Base-by-base conservation (phyloP, 2,113 vertebrate species). In the Daphoenositta chrysoptera region DNA sequence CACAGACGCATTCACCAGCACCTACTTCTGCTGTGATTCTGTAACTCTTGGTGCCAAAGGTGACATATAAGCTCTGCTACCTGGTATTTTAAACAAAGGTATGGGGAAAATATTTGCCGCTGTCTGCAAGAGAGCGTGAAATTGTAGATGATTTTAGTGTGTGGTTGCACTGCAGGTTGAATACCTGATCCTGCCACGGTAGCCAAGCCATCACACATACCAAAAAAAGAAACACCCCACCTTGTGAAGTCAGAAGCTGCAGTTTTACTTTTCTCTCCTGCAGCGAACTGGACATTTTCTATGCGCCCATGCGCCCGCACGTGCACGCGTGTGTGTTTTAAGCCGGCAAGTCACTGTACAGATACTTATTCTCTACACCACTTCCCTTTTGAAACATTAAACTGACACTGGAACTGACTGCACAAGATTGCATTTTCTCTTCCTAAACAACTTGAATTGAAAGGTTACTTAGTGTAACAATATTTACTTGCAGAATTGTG, bases 401-500 rank as follows among this genome's bases (percentile, higher is more conserved):
- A 98, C 98, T 98, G 98, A 98, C 98, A 98, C 98, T 98, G 97
- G 97, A 98, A 98, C 98, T 98, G 98, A 98, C 98, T 98, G 98
- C 98, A 98, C 98, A 98, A 98, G 98, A 98, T 98, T 98, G 98
- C 98, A 98, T 98, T 98, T 98, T 98, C 98, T 98, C 98, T 98
- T 98, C 98, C 98, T 98, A 98, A 98, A 98, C 98, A 98, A 98
- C 98, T 98, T 98, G 98, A 98, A 98, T 98, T 98, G 98, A 98
- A 98, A 98, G 98, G 98, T 98, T 98, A 98, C 98, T 98, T 98
- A 98, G 98, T 98, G 98, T 98, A 98, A 98, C 98, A 98, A 98
- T 98, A 98, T 98, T 98, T 98, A 98, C 98, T 98, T 98, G 98
- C 98, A 98, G 98, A 98, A 98, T 98, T 98, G 98, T 98, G 98